Evolutionary conservation across 2,113 vertebrate species (phyloP).

Genomic region (Rhinoderma darwinii): DNA sequence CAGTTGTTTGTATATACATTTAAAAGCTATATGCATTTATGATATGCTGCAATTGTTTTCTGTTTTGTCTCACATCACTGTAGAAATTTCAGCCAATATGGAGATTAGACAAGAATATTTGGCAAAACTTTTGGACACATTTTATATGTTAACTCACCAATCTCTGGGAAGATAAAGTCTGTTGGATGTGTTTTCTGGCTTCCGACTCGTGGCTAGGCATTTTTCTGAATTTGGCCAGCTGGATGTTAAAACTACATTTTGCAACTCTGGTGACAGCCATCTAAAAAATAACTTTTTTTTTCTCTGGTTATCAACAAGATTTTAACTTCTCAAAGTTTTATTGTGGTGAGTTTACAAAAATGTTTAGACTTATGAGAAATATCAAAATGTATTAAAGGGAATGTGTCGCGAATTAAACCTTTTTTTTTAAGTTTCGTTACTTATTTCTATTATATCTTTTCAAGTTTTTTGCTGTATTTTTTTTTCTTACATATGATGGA

Average conservation of each 20-base stretch:
- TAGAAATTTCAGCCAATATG: slow-evolving; percentile 1
- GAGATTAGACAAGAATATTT: not conserved
- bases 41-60: not conserved
- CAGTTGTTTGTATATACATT: not conserved
- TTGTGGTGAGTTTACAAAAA: not conserved
- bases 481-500: too few relatives aligned
- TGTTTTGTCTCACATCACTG: not conserved
- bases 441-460: too few relatives aligned
- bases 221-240: slow-evolving; percentile 7
- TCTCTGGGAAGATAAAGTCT: slow-evolving; percentile 15
- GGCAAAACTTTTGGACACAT: not conserved
- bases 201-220: not conserved
- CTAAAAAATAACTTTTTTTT: not conserved
- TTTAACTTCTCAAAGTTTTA: not conserved
- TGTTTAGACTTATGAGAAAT: too few relatives aligned
- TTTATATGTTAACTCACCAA: not conserved
- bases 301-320: not conserved
- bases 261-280: not conserved
- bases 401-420: too few relatives aligned
- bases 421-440: too few relatives aligned
- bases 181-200: slow-evolving; percentile 38
- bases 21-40: not conserved
- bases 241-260: slow-evolving; percentile 8
- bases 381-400: too few relatives aligned
- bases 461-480: too few relatives aligned